Evolutionary conservation across 2,113 vertebrate genomes (phyloP).

Genomic region (Aspiorhynchus laticeps): DNA sequence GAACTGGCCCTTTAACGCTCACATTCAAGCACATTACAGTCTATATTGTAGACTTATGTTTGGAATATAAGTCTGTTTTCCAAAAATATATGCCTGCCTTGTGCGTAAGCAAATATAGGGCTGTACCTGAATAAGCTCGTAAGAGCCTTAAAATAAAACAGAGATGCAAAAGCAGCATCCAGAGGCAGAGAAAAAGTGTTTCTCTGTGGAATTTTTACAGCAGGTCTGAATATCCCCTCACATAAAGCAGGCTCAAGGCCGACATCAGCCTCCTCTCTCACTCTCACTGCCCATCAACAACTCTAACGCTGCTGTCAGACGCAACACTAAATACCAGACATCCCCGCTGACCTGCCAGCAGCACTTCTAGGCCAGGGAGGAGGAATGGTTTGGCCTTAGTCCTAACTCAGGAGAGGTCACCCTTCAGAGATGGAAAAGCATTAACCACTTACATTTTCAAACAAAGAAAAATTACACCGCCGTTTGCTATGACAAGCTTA

Average conservation of each 20-base stretch:
- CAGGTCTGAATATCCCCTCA: slow-evolving; percentile 50
- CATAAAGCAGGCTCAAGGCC: slow-evolving; percentile 60
- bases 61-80: not conserved
- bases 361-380: slow-evolving; percentile 3
- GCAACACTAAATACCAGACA: slow-evolving; percentile 52
- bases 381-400: slow-evolving; percentile 36
- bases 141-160: slow-evolving; percentile 37
- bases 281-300: slow-evolving; percentile 48
- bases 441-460: slow-evolving; percentile 38
- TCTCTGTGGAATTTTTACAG: slow-evolving; percentile 53
- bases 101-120: slow-evolving; percentile 52
- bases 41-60: not conserved
- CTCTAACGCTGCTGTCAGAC: slow-evolving; percentile 50
- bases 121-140: slow-evolving; percentile 51
- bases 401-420: slow-evolving; percentile 9
- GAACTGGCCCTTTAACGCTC: not conserved
- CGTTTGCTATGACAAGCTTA: slow-evolving; percentile 26
- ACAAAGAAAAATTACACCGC: slow-evolving; percentile 46
- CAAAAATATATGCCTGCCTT: slow-evolving; percentile 29
- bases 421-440: slow-evolving; percentile 44
- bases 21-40: slow-evolving; percentile 3
- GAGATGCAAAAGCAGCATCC: slow-evolving; percentile 32
- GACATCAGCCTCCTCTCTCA: slow-evolving; percentile 45
- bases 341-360: slow-evolving; percentile 39
- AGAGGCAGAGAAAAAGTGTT: slow-evolving; percentile 23